phyloP scores from a whole-genome alignment of 2,113 vertebrate genomes.

The Propithecus coquereli region DNA sequence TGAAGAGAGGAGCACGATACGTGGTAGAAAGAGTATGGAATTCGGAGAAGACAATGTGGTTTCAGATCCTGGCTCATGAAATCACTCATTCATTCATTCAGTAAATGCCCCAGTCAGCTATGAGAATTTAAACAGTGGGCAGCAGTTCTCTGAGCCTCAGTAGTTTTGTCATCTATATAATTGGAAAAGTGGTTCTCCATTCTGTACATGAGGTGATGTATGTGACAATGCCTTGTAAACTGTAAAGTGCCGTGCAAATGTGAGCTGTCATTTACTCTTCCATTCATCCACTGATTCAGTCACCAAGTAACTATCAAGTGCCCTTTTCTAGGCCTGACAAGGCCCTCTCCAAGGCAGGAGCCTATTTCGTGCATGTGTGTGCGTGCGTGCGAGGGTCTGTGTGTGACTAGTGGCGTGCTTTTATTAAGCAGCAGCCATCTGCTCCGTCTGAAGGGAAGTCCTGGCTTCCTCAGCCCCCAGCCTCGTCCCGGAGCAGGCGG shows the following conservation, averaged over 20 bases:
- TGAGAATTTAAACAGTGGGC: neutral
- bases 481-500: neutral
- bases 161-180: neutral
- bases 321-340: neutral
- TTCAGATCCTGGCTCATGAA: neutral
- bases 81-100: neutral
- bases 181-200: neutral
- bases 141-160: neutral
- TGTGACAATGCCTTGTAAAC: neutral
- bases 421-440: neutral
- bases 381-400: neutral
- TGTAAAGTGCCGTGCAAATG: neutral
- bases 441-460: constrained; percentile 10
- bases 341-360: neutral
- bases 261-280: neutral
- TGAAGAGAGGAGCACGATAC: neutral
- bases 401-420: accelerated
- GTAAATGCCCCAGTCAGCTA: neutral
- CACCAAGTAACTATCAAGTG: neutral
- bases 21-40: neutral
- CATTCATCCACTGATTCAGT: neutral
- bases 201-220: neutral
- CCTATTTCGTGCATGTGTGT: neutral
- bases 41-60: neutral
- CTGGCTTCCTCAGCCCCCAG: neutral